Percentiles rank a stretch among this genome's conserved stretches.
Evolutionary conservation across 2,888 invertebrate genomes (phyloP).

Genomic region (Charanyca ferruginea): DNA sequence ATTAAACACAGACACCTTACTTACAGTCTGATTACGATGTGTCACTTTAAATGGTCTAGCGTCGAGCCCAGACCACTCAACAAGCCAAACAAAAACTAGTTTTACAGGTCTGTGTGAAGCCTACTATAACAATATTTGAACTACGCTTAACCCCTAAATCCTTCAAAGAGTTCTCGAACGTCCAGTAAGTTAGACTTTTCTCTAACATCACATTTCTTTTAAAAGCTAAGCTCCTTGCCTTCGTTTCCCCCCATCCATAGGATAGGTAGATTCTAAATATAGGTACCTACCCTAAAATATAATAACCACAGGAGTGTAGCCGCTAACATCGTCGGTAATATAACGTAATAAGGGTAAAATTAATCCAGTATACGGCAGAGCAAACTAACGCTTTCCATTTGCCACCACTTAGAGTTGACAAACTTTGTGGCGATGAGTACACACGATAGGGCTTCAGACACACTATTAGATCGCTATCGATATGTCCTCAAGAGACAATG

Average conservation of each 20-base stretch:
- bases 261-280: constrained; percentile 5
- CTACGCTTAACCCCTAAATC: not conserved
- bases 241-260: not conserved
- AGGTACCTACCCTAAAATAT: constrained; percentile 25
- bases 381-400: constrained; percentile 57
- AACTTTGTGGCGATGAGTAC: constrained; percentile 54
- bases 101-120: not conserved
- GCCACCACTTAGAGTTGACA: constrained; percentile 55
- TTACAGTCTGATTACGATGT: constrained; percentile 16
- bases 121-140: constrained; percentile 13
- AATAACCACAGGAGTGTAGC: constrained; percentile 24
- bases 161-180: constrained; percentile 4
- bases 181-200: constrained; percentile 6
- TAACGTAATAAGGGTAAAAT: constrained; percentile 47
- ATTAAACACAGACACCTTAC: constrained; percentile 47
- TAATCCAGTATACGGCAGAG: constrained; percentile 32
- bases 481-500: constrained; percentile 44
- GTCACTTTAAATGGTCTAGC: constrained; percentile 19
- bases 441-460: constrained; percentile 41
- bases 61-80: not conserved
- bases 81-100: constrained; percentile 5
- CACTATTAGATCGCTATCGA: constrained; percentile 32
- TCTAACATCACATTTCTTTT: constrained; percentile 4
- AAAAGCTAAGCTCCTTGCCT: not conserved
- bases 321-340: constrained; percentile 42